phyloP scores from a whole-genome alignment of 2,797 vertebrate genomes.

The Falco rusticolus region DNA sequence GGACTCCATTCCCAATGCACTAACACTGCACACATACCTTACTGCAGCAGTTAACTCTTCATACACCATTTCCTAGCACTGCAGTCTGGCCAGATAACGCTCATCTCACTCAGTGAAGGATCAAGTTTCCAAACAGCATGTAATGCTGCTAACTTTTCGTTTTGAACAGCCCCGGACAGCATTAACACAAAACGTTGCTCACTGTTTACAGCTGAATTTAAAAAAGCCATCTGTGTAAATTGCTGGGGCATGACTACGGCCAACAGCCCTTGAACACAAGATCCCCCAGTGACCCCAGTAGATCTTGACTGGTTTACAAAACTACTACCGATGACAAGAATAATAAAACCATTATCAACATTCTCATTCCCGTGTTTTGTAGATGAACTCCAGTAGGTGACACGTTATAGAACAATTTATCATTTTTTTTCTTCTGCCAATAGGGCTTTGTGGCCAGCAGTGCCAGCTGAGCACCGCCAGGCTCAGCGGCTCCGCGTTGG shows the following conservation, averaged over 20 bases:
- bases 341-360: background rate
- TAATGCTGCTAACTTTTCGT: background rate
- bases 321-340: background rate
- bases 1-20: background rate
- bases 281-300: background rate
- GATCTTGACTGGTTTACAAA: background rate
- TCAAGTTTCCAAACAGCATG: background rate
- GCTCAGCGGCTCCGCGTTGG: background rate
- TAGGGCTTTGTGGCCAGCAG: background rate
- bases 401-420: background rate
- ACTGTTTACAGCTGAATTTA: background rate
- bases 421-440: background rate
- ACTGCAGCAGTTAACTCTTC: background rate
- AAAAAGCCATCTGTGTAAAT: background rate
- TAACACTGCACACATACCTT: background rate
- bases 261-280: background rate
- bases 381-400: conserved; percentile 7
- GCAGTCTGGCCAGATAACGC: background rate
- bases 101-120: background rate
- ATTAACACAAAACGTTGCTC: background rate
- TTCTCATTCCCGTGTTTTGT: background rate
- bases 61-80: background rate
- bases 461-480: background rate
- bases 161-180: background rate
- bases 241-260: background rate